A percentile compares a stretch with the other conserved stretches of the same genome.
Conservation (phyloP, 2,888 invertebrate genomes). For the Cephus nigrinus region DNA sequence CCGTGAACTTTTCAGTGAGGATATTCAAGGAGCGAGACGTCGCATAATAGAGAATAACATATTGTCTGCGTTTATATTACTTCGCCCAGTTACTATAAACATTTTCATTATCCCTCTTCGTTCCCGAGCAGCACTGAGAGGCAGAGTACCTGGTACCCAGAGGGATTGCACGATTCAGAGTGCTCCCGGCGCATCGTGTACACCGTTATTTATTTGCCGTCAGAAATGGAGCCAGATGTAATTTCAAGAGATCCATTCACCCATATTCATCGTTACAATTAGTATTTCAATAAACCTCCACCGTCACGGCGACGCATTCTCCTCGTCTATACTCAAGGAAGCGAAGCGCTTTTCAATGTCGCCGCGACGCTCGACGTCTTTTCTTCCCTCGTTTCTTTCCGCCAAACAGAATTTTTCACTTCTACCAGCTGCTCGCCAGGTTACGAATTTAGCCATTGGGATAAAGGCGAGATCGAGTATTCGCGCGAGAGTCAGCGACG, state of each 20-base stretch:
- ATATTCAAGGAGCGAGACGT: not conserved
- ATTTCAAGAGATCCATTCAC: constrained; percentile 31
- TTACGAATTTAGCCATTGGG: not conserved
- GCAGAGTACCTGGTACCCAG: not conserved
- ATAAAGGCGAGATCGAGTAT: not conserved
- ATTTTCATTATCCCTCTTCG: not conserved
- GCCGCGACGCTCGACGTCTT: not conserved
- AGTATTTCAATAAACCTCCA: constrained; percentile 23
- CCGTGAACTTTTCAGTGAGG: not conserved
- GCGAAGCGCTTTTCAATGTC: not conserved
- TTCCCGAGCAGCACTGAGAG: not conserved
- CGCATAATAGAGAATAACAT: constrained; percentile 39
- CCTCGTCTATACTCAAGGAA: not conserved
- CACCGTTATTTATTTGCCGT: not conserved
- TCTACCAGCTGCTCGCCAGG: not conserved
- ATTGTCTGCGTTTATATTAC: constrained; percentile 42
- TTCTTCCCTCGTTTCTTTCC: not conserved
- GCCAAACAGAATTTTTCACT: not conserved
- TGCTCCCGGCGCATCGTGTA: not conserved
- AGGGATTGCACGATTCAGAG: not conserved
- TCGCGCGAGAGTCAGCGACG: not conserved
- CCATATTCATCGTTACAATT: constrained; percentile 31
- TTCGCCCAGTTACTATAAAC: constrained; percentile 40
- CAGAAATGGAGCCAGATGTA: constrained; percentile 7
- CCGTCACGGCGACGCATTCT: not conserved